Base-by-base conservation (phyloP, 1,140 invertebrate genomes). In the Drosophila micromelanica region DNA sequence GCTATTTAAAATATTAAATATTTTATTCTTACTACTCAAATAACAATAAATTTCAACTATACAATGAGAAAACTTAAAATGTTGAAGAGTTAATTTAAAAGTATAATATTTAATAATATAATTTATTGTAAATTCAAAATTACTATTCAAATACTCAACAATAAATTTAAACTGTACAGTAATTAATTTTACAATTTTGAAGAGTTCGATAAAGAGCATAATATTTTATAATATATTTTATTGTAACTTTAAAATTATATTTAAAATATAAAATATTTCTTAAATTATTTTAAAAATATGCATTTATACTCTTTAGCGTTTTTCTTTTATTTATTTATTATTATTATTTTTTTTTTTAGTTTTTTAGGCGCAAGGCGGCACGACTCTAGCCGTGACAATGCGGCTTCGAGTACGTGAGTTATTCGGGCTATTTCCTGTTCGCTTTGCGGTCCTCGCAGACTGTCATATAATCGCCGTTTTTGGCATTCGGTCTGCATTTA, bases 391-490 rank as follows among this genome's bases (percentile, higher is more conserved):
- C 32, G 6, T 23, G 15, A 15, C 23, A 17, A 63, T 35, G 51
- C 12, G 12, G 6, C 37, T 12, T 30, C 13, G 27, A 38, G 17
- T 61, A 61, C 40, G 38, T 54, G 48, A 52, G 40, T 37, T 43
- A 82, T 82, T 56, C 67, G 57, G n/a, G 73, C 59, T 63, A 84
- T 84, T 84, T 84, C 80, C 80, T 82, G 70, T 78, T 48, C 49
- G 38, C 20, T 17, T 42, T 43, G 27, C 56, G 20, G 27, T 45
- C 56, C 51, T 56, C 27, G 27, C 7, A 52, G 42, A 68, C 42
- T 42, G 37, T 68, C 57, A 46, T 73, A 67, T 56, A 60, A 62
- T 13, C 30, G 15, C 40, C 60, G 46, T 80, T 67, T 73, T 51
- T 60, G 63, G 57, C 62, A 62, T 76, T 45, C 43, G 49, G 20